Evolutionary conservation across 2,113 vertebrate genomes (phyloP), one percentile per base, ranked within the genome.

Genomic region (Rhodinocichla rosea): DNA sequence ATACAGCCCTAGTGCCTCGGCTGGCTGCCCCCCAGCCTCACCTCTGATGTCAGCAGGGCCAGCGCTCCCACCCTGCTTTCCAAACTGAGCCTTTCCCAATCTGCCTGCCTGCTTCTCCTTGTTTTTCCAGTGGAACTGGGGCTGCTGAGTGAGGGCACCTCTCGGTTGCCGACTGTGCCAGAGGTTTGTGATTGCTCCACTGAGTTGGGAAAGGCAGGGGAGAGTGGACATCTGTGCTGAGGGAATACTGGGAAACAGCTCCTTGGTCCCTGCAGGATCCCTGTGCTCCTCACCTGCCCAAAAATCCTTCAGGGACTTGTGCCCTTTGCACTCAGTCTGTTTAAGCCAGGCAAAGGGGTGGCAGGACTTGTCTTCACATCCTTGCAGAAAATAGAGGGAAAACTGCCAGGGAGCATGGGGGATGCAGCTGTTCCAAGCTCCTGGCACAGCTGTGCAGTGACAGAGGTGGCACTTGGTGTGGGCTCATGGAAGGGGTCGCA

Each of bases 321-420:
- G 74, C 44, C 20, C 33, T 49, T 35, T 35, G 37, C 68, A 19
- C 59, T 2, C 1, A 7, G 37, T 1, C 24, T 32, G 7, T 59
- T 42, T 33, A 44, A 55, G 4, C 28, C 35, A 42, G 59, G 55
- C 13, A 44, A 84, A 52, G 45, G 3, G 6, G 10, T 12, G 37
- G 24, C 42, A 35, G 75, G 79, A 33, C 3, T 27, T n/a, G 13
- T 75, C 47, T 20, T 63, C 44, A 22, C 42, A 50, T 23, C 47
- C 22, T 26, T 26, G 56, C 5, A 32, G 52, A 24, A 69, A 56
- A 44, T 0, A 23, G 42, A 63, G 28, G 45, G 22, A 20, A 40
- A 63, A 27, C 24, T 40, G 47, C 37, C 1, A 0, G 40, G 42
- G 47, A 75, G n/a, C 0, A 0, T 3, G 24, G 42, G 45, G 42